These are phyloP conservation scores for Philereme transversata DNA, from an alignment of 2,888 invertebrate species.

Conservation along the genomic window DNA sequence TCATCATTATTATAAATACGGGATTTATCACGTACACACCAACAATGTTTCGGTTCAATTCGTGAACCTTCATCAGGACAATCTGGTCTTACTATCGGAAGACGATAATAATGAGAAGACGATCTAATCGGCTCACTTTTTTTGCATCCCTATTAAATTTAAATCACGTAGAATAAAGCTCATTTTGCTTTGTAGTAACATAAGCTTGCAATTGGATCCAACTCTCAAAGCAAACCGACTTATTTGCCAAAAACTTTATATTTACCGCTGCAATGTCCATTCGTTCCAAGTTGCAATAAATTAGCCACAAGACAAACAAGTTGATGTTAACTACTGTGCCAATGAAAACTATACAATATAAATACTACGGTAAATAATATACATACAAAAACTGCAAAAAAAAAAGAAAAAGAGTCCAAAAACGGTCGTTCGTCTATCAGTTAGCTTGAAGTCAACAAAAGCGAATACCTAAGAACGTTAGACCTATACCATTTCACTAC, in stretches of 20 bases:
- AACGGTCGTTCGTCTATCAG: too few relatives aligned
- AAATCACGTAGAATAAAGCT: background rate
- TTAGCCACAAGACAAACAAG: constrained; percentile 25
- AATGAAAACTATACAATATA: constrained; percentile 8
- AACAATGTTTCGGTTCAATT: too few relatives aligned
- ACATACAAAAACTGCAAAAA: constrained; percentile 10
- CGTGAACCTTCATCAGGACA: too few relatives aligned
- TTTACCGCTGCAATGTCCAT: constrained; percentile 28
- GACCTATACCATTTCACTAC: too few relatives aligned
- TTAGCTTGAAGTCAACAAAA: too few relatives aligned
- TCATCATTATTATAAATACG: too few relatives aligned
- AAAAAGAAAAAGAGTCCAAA: background rate
- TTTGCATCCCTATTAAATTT: too few relatives aligned
- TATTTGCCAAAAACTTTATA: constrained; percentile 30
- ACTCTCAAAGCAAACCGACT: constrained; percentile 26
- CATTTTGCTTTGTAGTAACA: constrained; percentile 6
- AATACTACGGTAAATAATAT: constrained; percentile 6
- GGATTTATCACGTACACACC: too few relatives aligned
- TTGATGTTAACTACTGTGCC: constrained; percentile 13
- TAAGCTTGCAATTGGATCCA: constrained; percentile 4
- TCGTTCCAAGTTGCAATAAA: constrained; percentile 28
- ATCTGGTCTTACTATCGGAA: too few relatives aligned
- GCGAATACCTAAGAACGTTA: too few relatives aligned
- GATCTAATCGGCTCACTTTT: too few relatives aligned
- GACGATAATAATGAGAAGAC: too few relatives aligned